Evolutionary conservation across 2,113 vertebrate species (phyloP).

Genomic region (Charina bottae): DNA sequence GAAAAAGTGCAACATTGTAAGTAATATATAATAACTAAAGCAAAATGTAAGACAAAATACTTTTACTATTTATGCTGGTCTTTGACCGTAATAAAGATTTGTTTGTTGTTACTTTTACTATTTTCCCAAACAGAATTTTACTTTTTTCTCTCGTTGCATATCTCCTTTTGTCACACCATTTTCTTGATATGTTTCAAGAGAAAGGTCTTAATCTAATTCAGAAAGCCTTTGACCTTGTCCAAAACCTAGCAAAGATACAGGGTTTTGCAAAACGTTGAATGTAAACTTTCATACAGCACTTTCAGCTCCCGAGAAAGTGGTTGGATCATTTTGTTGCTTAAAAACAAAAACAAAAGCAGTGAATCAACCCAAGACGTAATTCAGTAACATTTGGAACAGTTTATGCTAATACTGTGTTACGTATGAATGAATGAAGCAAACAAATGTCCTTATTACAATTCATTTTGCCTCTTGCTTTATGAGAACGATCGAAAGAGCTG

Average conservation of each 20-base stretch:
- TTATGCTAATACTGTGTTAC: conserved; percentile 6
- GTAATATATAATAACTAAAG: neutral
- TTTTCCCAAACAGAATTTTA: neutral
- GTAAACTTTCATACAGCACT: neutral
- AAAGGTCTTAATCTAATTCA: neutral
- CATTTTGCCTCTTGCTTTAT: too few species aligned
- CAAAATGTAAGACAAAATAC: neutral
- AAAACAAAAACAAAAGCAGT: neutral
- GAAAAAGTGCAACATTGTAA: neutral
- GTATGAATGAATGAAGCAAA: conserved; percentile 4
- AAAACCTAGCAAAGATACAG: conserved; percentile 1
- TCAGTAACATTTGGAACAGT: neutral
- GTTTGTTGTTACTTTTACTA: neutral
- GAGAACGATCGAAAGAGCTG: neutral
- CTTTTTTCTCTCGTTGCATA: neutral
- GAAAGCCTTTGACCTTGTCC: neutral
- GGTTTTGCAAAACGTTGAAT: neutral
- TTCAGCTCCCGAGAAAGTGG: neutral
- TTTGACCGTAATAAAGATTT: too few species aligned
- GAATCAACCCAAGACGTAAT: neutral
- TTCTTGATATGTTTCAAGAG: neutral
- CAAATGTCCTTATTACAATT: neutral
- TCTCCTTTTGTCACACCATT: neutral
- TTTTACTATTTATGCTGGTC: neutral
- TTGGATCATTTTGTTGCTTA: neutral